Base-by-base conservation (phyloP, 2,113 vertebrate genomes). In the Nyctereutes procyonoides region DNA sequence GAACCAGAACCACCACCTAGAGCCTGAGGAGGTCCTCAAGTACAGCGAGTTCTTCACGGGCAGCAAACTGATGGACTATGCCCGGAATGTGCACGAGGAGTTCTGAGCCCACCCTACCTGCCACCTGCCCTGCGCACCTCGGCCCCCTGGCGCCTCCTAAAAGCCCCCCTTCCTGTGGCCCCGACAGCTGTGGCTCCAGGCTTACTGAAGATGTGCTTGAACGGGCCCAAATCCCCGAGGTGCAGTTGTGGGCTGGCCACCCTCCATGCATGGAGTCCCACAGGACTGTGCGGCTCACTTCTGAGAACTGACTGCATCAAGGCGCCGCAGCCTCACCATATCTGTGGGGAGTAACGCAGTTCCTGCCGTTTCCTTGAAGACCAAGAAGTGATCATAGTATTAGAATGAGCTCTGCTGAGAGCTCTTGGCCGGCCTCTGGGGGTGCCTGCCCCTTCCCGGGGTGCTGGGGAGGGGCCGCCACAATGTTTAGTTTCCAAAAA, bases 61-160 rank as follows among this genome's bases (percentile, higher is more conserved):
- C 96, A 99, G 99, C 99, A 99, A 99, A 94, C 99, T 99, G 51
- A 99, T 99, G 99, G 99, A 99, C 97, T 99, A 99, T 0, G 99
- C 99, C 60, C 99, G 99, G 16, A 99, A 99, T 0, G 99, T 99
- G 53, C 99, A 99, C 1, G 99, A 99, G 98, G 99, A 99, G 95
- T 99, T 99, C 98, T 99, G 98, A 99, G 56, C n/a, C 8, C 63
- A 2, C 7, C 0, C 4, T 7, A 15, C 7, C 15, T 4, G 8
- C 43, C 5, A 14, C 69, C 69, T 5, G 11, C 69, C n/a, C 32
- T 6, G 10, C 0, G 0, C 2, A 0, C 3, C 35, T 12, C 3
- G 43, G 62, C 65, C 3, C 0, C 26, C 82, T 2, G 38, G 0
- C 1, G 62, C 58, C 56, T 67, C 63, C 88, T 2, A 14, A 32